Percentiles rank a stretch among this genome's conserved stretches.
Evolutionary conservation across 2,797 vertebrate species (phyloP).

Genomic region (Strix occidentalis): DNA sequence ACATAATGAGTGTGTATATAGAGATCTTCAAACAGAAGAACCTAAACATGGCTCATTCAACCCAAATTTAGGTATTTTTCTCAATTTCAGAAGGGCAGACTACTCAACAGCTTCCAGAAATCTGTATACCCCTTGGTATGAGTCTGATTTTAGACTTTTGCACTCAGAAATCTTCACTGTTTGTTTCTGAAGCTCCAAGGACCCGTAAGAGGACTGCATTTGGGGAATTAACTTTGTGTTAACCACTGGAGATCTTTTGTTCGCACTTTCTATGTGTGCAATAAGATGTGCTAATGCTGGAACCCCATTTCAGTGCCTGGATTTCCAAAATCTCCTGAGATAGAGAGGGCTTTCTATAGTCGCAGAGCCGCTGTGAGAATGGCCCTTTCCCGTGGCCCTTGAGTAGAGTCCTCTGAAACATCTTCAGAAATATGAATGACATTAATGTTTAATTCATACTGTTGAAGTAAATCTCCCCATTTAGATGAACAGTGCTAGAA

Average conservation of each 20-base stretch:
- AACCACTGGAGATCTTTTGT: not conserved
- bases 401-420: not conserved
- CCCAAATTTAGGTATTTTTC: not conserved
- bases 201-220: not conserved
- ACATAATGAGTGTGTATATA: not conserved
- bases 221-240: not conserved
- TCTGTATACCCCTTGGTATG: not conserved
- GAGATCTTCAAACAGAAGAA: not conserved
- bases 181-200: not conserved
- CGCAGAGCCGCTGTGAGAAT: not conserved
- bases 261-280: not conserved
- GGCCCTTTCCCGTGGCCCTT: not conserved
- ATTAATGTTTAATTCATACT: not conserved
- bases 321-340: not conserved
- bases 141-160: not conserved
- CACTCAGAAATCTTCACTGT: not conserved
- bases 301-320: not conserved
- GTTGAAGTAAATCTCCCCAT: not conserved
- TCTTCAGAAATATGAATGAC: not conserved
- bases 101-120: not conserved
- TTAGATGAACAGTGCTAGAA: not conserved
- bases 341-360: fast-evolving
- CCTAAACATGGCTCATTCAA: not conserved
- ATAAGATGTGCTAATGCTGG: not conserved
- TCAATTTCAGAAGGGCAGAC: not conserved